Evolutionary conservation across 1,140 invertebrate species (phyloP).

Genomic region (Apocrypta bakeri): DNA sequence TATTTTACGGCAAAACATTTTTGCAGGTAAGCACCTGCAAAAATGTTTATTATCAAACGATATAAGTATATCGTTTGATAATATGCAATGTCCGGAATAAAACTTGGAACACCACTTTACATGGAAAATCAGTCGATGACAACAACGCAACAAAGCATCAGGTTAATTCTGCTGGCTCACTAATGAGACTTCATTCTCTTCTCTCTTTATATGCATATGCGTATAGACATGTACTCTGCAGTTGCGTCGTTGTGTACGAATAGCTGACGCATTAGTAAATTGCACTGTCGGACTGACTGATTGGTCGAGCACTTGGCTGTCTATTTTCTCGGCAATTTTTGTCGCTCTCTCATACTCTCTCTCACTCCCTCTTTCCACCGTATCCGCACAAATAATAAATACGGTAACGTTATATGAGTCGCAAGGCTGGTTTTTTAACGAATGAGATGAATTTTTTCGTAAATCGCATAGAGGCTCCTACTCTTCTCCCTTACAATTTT

Average conservation of each 20-base stretch:
- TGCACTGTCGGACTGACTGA: conserved; percentile 59
- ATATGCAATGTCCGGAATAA: too few relatives aligned
- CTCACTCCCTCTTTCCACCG: too few relatives aligned
- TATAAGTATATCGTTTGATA: too few relatives aligned
- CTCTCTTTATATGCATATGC: conserved; percentile 11
- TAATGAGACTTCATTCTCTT: conserved; percentile 55
- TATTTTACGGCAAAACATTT: too few relatives aligned
- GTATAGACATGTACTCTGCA: too few relatives aligned
- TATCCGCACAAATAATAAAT: conserved; percentile 33
- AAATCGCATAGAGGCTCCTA: conserved; percentile 6
- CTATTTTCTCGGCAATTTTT: conserved; percentile 36
- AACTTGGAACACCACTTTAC: too few relatives aligned
- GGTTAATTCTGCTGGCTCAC: conserved; percentile 58
- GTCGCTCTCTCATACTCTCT: too few relatives aligned
- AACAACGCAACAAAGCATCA: conserved; percentile 29
- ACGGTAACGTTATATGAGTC: conserved; percentile 12
- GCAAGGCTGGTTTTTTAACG: neutral
- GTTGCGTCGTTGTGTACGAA: conserved; percentile 28
- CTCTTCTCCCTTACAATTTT: neutral
- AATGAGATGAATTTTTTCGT: conserved; percentile 43
- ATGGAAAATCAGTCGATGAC: neutral
- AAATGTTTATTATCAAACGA: too few relatives aligned
- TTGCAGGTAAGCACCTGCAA: too few relatives aligned
- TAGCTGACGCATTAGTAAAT: conserved; percentile 59
- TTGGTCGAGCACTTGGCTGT: conserved; percentile 51